A percentile compares a stretch with the other conserved stretches of the same genome.
These are phyloP conservation scores for Malacoctenus gilli DNA, from an alignment of 2,797 vertebrate species.

Conservation along the genomic window DNA sequence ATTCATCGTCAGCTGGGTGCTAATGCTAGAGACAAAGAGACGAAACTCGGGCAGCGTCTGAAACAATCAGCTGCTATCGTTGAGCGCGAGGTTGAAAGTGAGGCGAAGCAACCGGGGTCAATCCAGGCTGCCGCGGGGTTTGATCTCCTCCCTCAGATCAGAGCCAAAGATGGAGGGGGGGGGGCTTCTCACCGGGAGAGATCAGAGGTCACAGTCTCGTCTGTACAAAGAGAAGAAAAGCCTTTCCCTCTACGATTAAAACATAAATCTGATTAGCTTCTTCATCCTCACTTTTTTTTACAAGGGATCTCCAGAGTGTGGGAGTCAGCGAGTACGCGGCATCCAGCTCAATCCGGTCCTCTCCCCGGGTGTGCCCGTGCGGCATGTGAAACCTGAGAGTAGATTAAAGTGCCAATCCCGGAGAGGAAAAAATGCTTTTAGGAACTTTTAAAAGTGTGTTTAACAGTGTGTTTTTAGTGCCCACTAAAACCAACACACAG, in stretches of 20 bases:
- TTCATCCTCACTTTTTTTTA: constrained; percentile 67
- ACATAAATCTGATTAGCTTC: constrained; percentile 80
- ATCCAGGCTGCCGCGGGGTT: constrained; percentile 29
- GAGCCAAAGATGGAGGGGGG: too few relatives aligned
- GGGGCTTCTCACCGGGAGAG: constrained; percentile 32
- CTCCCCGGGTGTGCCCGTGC: constrained; percentile 74
- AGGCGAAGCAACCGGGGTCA: constrained; percentile 28
- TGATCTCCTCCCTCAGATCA: too few relatives aligned
- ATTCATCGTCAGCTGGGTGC: too few relatives aligned
- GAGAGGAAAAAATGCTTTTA: constrained; percentile 82
- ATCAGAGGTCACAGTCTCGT: constrained; percentile 23
- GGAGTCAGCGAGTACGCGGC: constrained; percentile 45
- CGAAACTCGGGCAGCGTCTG: too few relatives aligned
- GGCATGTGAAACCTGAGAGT: constrained; percentile 79
- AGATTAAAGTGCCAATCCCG: constrained; percentile 80
- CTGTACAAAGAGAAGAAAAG: constrained; percentile 51
- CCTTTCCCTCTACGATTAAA: constrained; percentile 74
- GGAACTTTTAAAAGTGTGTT: constrained; percentile 83
- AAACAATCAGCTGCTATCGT: constrained; percentile 17
- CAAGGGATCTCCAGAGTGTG: constrained; percentile 70
- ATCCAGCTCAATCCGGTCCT: constrained; percentile 61
- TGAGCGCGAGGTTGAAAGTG: constrained; percentile 11
- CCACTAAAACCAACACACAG: constrained; percentile 77
- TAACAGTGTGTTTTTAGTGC: constrained; percentile 83
- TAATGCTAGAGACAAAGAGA: too few relatives aligned